Conservation (phyloP, 2,113 vertebrate genomes). For the Notothenia coriiceps region DNA sequence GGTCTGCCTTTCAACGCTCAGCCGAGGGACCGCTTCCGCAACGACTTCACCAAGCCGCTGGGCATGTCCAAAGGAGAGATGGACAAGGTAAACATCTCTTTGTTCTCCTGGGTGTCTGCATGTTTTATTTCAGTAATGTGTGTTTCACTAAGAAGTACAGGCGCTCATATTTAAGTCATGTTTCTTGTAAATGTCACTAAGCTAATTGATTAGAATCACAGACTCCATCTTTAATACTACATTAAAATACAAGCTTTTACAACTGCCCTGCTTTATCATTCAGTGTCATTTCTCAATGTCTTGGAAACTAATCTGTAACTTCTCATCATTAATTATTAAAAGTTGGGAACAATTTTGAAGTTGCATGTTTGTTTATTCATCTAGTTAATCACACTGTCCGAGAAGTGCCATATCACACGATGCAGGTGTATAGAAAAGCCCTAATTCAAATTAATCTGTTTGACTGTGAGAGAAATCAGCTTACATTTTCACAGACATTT, state of each 20-base stretch:
- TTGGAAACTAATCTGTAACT: not conserved
- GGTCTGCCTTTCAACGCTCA: constrained; percentile 88
- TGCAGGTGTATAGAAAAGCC: not conserved
- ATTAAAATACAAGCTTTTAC: not conserved
- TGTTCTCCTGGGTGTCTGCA: constrained; percentile 14
- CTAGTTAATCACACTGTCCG: not conserved
- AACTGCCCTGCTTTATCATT: not conserved
- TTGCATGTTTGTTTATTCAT: constrained; percentile 14
- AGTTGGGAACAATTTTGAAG: not conserved
- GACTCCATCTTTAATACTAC: not conserved
- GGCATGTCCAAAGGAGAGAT: constrained; percentile 81
- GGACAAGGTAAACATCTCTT: constrained; percentile 80
- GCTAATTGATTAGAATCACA: no score
- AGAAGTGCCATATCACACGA: constrained; percentile 1
- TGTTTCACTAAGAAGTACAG: not conserved
- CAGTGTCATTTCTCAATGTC: not conserved
- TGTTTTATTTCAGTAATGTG: constrained; percentile 23
- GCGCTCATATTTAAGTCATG: not conserved
- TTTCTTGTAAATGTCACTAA: no score
- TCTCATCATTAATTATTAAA: not conserved
- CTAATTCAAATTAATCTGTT: constrained; percentile 12
- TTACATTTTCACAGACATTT: constrained; percentile 18
- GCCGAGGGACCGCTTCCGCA: constrained; percentile 85
- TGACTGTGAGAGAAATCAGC: constrained; percentile 17
- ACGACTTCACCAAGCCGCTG: constrained; percentile 86